A percentile compares a stretch with the other conserved stretches of the same genome.
phyloP scores from a whole-genome alignment of 2,888 invertebrate species.

The Eudasyphora cyanicolor region DNA sequence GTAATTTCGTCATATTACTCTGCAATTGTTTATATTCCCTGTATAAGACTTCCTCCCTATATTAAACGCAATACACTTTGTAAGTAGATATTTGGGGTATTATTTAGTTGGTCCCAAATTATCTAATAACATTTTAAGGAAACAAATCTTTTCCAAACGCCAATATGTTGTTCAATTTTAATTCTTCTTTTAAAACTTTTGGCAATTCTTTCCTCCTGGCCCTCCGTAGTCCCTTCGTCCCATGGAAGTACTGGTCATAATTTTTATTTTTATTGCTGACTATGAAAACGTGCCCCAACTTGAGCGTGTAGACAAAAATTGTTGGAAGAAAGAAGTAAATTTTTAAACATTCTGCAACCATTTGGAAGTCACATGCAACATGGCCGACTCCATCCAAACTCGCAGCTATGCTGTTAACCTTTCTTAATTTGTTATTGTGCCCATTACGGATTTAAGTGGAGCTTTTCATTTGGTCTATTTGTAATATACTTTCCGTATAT shows the following conservation, averaged over 20 bases:
- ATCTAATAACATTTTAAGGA: too few relatives aligned
- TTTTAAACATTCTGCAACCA: slow-evolving; percentile 18
- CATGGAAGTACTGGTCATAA: slow-evolving; percentile 7
- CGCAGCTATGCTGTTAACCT: slow-evolving; percentile 26
- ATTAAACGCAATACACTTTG: too few relatives aligned
- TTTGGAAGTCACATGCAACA: slow-evolving; percentile 22
- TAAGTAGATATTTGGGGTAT: too few relatives aligned
- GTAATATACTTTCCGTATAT: slow-evolving; percentile 16
- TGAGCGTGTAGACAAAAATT: background rate
- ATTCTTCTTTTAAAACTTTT: too few relatives aligned
- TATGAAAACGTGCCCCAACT: slow-evolving; percentile 15
- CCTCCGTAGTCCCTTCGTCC: background rate
- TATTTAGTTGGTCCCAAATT: too few relatives aligned
- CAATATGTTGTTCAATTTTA: background rate
- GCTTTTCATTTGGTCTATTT: slow-evolving; percentile 24
- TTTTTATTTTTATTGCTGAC: slow-evolving; percentile 36
- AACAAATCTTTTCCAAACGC: too few relatives aligned
- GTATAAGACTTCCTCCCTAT: too few relatives aligned
- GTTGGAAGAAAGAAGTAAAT: background rate
- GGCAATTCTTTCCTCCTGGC: background rate
- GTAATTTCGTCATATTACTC: too few relatives aligned
- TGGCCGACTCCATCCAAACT: too few relatives aligned
- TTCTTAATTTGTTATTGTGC: slow-evolving; percentile 40
- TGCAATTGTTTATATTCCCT: too few relatives aligned
- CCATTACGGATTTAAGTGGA: slow-evolving; percentile 30